Conservation (phyloP, 2,888 invertebrate genomes). For the Tetropium fuscum region DNA sequence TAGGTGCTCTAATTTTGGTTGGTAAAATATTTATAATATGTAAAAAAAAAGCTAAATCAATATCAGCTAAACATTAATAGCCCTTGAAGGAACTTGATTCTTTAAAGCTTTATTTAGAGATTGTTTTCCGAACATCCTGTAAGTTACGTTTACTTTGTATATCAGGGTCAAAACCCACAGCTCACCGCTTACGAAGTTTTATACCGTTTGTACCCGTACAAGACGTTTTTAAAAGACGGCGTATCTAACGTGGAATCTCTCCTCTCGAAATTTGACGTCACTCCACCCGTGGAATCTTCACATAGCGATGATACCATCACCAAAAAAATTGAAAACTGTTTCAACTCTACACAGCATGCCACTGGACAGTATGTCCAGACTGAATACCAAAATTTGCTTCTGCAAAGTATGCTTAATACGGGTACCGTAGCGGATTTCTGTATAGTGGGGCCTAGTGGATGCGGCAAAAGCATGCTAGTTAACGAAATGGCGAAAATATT, state of each 20-base stretch:
- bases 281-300: constrained; percentile 31
- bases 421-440: constrained; percentile 88
- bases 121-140: too few relatives aligned
- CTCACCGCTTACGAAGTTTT: constrained; percentile 77
- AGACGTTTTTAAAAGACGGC: constrained; percentile 83
- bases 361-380: constrained; percentile 73
- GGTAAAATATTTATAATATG: too few relatives aligned
- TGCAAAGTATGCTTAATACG: constrained; percentile 83
- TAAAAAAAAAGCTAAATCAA: too few relatives aligned
- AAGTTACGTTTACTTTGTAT: too few relatives aligned
- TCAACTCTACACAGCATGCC: background rate
- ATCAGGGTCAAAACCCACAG: constrained; percentile 78
- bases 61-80: too few relatives aligned
- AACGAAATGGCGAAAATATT: constrained; percentile 80
- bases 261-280: constrained; percentile 73
- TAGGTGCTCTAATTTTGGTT: too few relatives aligned
- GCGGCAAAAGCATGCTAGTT: constrained; percentile 90
- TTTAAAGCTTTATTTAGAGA: too few relatives aligned
- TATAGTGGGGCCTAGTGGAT: constrained; percentile 89
- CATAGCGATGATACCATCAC: too few relatives aligned
- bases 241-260: constrained; percentile 78
- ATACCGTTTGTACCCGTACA: constrained; percentile 86
- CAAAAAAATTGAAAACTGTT: background rate
- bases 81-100: too few relatives aligned
- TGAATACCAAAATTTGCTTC: constrained; percentile 80